A percentile compares a stretch with the other conserved stretches of the same genome.
These are phyloP conservation scores for Conopomorpha cramerella DNA, from an alignment of 1,140 invertebrate genomes.

Conservation along the genomic window DNA sequence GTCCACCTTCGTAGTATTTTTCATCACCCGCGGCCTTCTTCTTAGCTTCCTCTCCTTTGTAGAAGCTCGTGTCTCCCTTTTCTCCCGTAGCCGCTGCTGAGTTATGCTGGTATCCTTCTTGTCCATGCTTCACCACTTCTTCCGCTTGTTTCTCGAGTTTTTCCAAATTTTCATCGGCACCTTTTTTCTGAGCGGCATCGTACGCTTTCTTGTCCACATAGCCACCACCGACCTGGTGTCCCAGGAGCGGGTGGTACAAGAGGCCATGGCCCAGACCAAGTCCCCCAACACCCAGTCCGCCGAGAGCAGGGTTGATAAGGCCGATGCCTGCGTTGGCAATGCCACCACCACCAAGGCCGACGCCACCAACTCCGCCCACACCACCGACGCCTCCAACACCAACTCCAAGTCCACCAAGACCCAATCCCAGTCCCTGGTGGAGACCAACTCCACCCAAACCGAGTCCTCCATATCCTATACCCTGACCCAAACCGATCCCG, in stretches of 20 bases:
- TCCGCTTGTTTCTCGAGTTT: conserved; percentile 59
- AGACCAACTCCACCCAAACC: conserved; percentile 27
- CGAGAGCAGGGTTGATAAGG: conserved; percentile 10
- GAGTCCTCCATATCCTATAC: conserved; percentile 22
- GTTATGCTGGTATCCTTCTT: conserved; percentile 58
- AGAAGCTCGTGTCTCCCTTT: conserved; percentile 62
- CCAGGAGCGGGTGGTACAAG: conserved; percentile 25
- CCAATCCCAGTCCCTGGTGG: conserved; percentile 11
- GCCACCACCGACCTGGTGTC: conserved; percentile 47
- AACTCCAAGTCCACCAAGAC: conserved; percentile 12
- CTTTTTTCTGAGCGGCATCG: conserved; percentile 59
- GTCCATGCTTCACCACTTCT: conserved; percentile 54
- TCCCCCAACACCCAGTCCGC: conserved; percentile 12
- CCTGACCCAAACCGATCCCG: conserved; percentile 12
- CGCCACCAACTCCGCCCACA: conserved; percentile 11
- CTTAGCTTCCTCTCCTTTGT: conserved; percentile 59
- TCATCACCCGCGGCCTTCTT: conserved; percentile 63
- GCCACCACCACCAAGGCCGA: conserved; percentile 12
- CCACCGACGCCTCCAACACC: conserved; percentile 17
- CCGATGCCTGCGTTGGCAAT: conserved; percentile 12
- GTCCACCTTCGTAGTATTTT: conserved; percentile 59
- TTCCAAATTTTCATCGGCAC: conserved; percentile 55
- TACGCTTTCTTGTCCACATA: conserved; percentile 60
- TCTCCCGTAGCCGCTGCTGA: conserved; percentile 49
- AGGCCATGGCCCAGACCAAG: conserved; percentile 24